Evolutionary conservation across 2,888 invertebrate genomes (phyloP).

Genomic region (Anaspis maculata): DNA sequence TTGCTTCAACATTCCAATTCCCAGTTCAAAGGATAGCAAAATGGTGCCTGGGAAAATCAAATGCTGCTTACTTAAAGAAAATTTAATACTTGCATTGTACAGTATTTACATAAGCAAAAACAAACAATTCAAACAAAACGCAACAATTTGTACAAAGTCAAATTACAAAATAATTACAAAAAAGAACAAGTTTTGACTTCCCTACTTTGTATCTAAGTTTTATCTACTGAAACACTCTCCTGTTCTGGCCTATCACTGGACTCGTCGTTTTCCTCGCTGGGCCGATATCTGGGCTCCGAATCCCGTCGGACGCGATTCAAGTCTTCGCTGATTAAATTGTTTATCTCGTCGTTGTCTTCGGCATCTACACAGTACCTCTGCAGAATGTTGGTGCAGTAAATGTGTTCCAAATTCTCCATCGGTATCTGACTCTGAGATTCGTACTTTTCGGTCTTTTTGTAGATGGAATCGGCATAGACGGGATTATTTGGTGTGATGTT

Average conservation of each 20-base stretch:
- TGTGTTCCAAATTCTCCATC: slow-evolving; percentile 22
- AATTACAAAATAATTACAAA: slow-evolving; percentile 3
- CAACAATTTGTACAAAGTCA: slow-evolving; percentile 13
- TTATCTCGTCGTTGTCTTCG: slow-evolving; percentile 23
- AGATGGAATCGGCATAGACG: slow-evolving; percentile 18
- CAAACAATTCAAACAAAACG: slow-evolving; percentile 9
- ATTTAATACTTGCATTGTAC: slow-evolving; percentile 20
- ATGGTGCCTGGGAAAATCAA: background rate
- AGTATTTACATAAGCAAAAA: slow-evolving; percentile 13
- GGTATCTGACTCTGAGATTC: slow-evolving; percentile 21
- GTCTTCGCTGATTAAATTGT: slow-evolving; percentile 18
- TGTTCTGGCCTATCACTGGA: slow-evolving; percentile 2
- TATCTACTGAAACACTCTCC: slow-evolving; percentile 10
- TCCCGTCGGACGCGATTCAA: slow-evolving; percentile 17
- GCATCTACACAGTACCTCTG: slow-evolving; percentile 22
- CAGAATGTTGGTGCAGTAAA: slow-evolving; percentile 26
- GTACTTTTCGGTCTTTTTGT: slow-evolving; percentile 18
- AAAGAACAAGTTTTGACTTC: slow-evolving; percentile 2
- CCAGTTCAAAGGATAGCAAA: background rate
- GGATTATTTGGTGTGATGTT: slow-evolving; percentile 23
- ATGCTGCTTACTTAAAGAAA: slow-evolving; percentile 6
- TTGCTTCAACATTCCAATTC: no score
- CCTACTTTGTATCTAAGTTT: slow-evolving; percentile 11
- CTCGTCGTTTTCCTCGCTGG: slow-evolving; percentile 3
- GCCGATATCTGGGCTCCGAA: no score